Evolutionary conservation across 2,888 invertebrate species (phyloP), one percentile per base, ranked within the genome.

Genomic region (Brenthis ino): DNA sequence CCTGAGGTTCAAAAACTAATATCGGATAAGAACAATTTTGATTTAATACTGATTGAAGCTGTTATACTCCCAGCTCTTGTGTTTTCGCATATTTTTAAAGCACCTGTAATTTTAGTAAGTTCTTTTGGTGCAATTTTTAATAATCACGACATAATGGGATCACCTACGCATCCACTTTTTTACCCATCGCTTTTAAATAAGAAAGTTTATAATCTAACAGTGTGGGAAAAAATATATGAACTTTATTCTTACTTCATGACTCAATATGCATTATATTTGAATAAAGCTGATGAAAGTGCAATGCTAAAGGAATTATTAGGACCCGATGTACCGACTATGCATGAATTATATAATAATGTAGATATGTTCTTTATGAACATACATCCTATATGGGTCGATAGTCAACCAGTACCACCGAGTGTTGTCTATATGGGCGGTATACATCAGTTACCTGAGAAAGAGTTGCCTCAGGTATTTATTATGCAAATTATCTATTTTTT

Each of bases 341-440:
- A 16, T 3, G 80, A 82, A 53, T 70, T 85, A 3, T 68, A 68
- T 33, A 72, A 78, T 28, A 83, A 80, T 64, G 77, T 88, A 14
- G 84, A 85, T 58, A 78, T 93, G 82, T 64, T 92, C 28, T 85
- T 93, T 68, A 61, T 91, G 3, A 93, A 93, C 72, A 74, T 79
- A 0, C 84, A 91, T 76, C 85, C 88, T 0, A 72, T 87, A 37
- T 85, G 85, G 76, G 82, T 82, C 13, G 76, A 77, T 1, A 82
- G 79, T 64, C 78, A 85, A 13, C 93, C 93, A 1, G 77, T 86
- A 6, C 83, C 90, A 16, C 88, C 91, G 0, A 82, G 82, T 63
- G 79, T 89, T 5, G 70, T 93, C 1, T 83, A 84, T 65, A 82
- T 90, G 64, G 91, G 93, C 65, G 89, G 91, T 2, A 74, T 88